These are phyloP conservation scores for Sinopyrophorus schimmeli DNA, from an alignment of 2,888 invertebrate genomes.

Conservation along the genomic window DNA sequence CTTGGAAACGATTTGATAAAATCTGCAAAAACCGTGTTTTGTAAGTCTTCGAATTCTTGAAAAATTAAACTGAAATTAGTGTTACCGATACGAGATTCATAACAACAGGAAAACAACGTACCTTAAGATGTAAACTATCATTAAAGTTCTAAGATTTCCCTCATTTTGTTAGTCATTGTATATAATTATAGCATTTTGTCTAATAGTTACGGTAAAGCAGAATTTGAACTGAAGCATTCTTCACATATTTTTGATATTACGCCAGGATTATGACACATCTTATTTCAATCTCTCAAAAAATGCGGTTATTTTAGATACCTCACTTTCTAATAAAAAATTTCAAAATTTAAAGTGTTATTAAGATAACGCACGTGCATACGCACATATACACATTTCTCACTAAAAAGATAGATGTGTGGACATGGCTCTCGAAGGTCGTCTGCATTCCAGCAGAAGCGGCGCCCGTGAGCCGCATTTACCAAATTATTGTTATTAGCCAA, in stretches of 20 bases:
- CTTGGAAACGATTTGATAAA: no score
- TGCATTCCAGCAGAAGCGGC: slow-evolving; percentile 46
- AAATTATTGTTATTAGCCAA: slow-evolving; percentile 35
- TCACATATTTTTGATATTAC: slow-evolving; percentile 14
- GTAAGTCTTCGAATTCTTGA: no score
- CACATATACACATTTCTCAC: slow-evolving; percentile 7
- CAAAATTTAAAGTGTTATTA: slow-evolving; percentile 4
- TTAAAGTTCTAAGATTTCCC: no score
- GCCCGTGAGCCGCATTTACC: slow-evolving; percentile 42
- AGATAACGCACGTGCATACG: slow-evolving; percentile 9
- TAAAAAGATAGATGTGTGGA: slow-evolving; percentile 29
- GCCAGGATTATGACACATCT: no score
- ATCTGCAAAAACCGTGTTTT: no score
- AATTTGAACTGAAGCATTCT: slow-evolving; percentile 19
- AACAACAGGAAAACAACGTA: no score
- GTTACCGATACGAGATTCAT: no score
- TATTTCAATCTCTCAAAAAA: no score
- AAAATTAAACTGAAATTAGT: no score
- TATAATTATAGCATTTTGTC: background rate
- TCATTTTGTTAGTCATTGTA: background rate
- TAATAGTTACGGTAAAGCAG: slow-evolving; percentile 6
- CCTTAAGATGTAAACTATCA: no score
- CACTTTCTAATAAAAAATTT: no score
- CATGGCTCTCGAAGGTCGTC: slow-evolving; percentile 44
- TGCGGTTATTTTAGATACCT: no score